Evolutionary conservation across 2,113 vertebrate genomes (phyloP).

Genomic region (Carassius gibelio): DNA sequence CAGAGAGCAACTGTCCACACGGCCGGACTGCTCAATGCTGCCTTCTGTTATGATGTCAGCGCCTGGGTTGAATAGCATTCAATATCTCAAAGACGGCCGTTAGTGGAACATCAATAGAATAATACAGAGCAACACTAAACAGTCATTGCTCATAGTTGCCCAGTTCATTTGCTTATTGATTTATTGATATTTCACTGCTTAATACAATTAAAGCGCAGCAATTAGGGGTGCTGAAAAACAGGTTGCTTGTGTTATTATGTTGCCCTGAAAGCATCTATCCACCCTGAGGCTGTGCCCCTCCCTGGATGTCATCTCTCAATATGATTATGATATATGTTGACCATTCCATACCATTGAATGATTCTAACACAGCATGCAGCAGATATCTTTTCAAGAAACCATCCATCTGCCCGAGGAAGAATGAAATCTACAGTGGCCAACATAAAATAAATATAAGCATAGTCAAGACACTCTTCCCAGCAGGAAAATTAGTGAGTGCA

Average conservation of each 20-base stretch:
- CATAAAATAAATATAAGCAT: slow-evolving; percentile 26
- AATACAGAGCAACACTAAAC: slow-evolving; percentile 64
- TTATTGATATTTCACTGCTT: slow-evolving; percentile 72
- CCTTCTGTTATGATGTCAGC: slow-evolving; percentile 81
- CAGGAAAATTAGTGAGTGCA: background rate
- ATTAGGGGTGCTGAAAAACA: slow-evolving; percentile 68
- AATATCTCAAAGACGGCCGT: slow-evolving; percentile 70
- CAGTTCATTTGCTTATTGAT: slow-evolving; percentile 77
- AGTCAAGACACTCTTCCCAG: background rate
- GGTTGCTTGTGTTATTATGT: slow-evolving; percentile 63
- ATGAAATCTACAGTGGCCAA: slow-evolving; percentile 10
- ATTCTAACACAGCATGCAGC: slow-evolving; percentile 29
- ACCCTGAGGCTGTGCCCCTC: slow-evolving; percentile 1
- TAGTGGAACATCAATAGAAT: slow-evolving; percentile 74
- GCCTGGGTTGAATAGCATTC: slow-evolving; percentile 77
- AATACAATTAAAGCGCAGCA: slow-evolving; percentile 72
- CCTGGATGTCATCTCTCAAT: slow-evolving; percentile 24
- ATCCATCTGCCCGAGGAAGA: slow-evolving; percentile 26
- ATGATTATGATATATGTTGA: slow-evolving; percentile 47
- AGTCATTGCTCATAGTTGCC: slow-evolving; percentile 66
- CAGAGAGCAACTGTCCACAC: slow-evolving; percentile 54
- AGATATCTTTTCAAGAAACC: slow-evolving; percentile 40
- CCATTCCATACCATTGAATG: slow-evolving; percentile 45
- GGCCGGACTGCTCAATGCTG: slow-evolving; percentile 61
- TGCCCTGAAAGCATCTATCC: slow-evolving; percentile 44